These are phyloP conservation scores for Ctenopoma kingsleyae DNA, from an alignment of 2,797 vertebrate genomes.

Conservation along the genomic window DNA sequence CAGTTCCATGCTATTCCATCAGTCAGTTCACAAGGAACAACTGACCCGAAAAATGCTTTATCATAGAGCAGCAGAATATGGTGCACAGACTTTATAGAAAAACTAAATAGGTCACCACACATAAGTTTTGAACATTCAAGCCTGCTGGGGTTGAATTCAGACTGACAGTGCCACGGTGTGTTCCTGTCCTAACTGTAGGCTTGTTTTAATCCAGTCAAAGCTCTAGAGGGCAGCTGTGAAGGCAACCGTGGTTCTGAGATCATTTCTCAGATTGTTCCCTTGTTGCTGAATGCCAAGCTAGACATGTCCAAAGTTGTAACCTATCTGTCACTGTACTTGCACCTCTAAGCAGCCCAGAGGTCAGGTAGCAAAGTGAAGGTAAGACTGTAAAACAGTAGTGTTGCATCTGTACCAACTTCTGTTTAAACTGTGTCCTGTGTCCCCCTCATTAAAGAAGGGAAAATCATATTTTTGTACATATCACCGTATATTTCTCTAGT, in stretches of 20 bases:
- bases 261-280: conserved; percentile 50
- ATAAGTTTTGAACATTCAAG: conserved; percentile 66
- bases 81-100: conserved; percentile 37
- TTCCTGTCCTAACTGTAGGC: conserved; percentile 40
- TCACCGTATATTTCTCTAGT: conserved; percentile 32
- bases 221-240: conserved; percentile 43
- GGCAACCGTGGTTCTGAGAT: conserved; percentile 51
- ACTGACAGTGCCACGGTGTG: conserved; percentile 55
- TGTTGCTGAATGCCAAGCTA: conserved; percentile 42
- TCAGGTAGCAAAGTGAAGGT: conserved; percentile 86
- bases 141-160: conserved; percentile 69
- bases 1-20: conserved; percentile 70
- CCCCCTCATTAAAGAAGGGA: conserved; percentile 61
- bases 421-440: conserved; percentile 73
- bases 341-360: conserved; percentile 81
- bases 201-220: conserved; percentile 38
- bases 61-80: conserved; percentile 40
- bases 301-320: conserved; percentile 66
- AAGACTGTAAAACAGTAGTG: conserved; percentile 77
- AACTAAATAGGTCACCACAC: conserved; percentile 58
- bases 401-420: conserved; percentile 73
- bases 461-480: conserved; percentile 33
- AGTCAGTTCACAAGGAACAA: conserved; percentile 65
- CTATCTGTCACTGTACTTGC: conserved; percentile 76
- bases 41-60: conserved; percentile 46